These are phyloP conservation scores for Scomber scombrus DNA, from an alignment of 2,113 vertebrate genomes.

Conservation along the genomic window DNA sequence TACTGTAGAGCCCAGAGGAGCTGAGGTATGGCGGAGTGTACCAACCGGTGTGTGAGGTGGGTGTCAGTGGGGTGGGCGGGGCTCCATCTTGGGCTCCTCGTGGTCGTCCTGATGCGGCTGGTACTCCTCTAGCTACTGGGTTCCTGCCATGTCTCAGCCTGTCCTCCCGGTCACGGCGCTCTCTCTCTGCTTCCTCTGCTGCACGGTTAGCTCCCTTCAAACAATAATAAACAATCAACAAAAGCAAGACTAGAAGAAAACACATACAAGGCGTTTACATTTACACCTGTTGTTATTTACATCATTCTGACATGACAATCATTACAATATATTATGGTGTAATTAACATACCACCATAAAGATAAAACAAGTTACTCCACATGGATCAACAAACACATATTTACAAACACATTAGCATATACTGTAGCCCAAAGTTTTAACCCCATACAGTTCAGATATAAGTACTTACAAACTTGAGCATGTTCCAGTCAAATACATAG, in stretches of 20 bases:
- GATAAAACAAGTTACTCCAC: too few relatives aligned
- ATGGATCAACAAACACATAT: too few relatives aligned
- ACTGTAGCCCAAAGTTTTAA: not conserved
- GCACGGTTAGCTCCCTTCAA: conserved; percentile 92
- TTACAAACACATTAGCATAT: not conserved
- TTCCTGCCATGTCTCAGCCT: conserved; percentile 91
- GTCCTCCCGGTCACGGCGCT: conserved; percentile 93
- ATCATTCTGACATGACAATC: too few relatives aligned
- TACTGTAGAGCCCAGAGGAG: not conserved
- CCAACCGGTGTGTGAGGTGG: conserved; percentile 93
- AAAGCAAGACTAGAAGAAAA: not conserved
- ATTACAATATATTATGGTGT: too few relatives aligned
- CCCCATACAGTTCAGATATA: not conserved
- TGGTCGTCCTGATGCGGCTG: conserved; percentile 91
- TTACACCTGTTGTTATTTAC: too few relatives aligned
- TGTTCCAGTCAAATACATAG: conserved; percentile 86
- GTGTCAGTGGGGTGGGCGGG: conserved; percentile 91
- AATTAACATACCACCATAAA: too few relatives aligned
- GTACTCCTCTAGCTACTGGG: conserved; percentile 89
- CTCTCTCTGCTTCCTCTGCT: conserved; percentile 92
- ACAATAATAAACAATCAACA: not conserved
- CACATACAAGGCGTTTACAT: not conserved
- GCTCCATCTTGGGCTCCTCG: conserved; percentile 90
- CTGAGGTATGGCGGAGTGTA: not conserved
- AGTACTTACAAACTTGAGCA: conserved; percentile 93